Percentiles rank a stretch among this genome's conserved stretches.
phyloP scores from a whole-genome alignment of 1,140 invertebrate genomes.

The Drosophila punjabiensis region DNA sequence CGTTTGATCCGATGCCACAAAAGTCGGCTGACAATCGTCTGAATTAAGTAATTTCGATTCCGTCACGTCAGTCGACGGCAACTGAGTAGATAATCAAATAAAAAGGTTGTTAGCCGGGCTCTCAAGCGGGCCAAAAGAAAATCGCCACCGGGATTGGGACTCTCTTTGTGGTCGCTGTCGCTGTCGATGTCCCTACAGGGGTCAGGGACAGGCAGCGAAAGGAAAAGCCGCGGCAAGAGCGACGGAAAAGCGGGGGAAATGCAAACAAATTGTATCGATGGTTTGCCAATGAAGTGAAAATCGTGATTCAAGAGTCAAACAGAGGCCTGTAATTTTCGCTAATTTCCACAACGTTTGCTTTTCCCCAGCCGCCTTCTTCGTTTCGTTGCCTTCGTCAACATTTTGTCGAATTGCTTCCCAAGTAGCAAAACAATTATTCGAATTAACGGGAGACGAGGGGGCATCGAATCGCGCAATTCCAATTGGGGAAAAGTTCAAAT shows the following conservation, averaged over 20 bases:
- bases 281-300: constrained; percentile 61
- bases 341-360: constrained; percentile 54
- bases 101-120: constrained; percentile 44
- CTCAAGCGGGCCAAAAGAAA: constrained; percentile 29
- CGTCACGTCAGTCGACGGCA: constrained; percentile 38
- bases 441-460: constrained; percentile 15
- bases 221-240: constrained; percentile 10
- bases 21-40: constrained; percentile 33
- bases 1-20: constrained; percentile 36
- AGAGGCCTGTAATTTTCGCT: constrained; percentile 60
- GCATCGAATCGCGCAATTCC: constrained; percentile 18
- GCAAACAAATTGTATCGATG: constrained; percentile 57
- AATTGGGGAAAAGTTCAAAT: constrained; percentile 36
- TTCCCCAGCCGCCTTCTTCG: constrained; percentile 1
- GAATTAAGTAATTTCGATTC: constrained; percentile 60
- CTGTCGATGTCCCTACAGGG: constrained; percentile 29
- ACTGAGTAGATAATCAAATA: constrained; percentile 57
- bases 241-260: constrained; percentile 10
- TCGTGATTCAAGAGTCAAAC: constrained; percentile 59
- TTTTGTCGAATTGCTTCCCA: constrained; percentile 60
- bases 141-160: constrained; percentile 35
- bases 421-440: constrained; percentile 58
- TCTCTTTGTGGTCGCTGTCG: constrained; percentile 15
- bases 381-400: constrained; percentile 34
- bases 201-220: constrained; percentile 51